Evolutionary conservation across 2,113 vertebrate genomes (phyloP), one percentile per base, ranked within the genome.

Genomic region (Bubo bubo): DNA sequence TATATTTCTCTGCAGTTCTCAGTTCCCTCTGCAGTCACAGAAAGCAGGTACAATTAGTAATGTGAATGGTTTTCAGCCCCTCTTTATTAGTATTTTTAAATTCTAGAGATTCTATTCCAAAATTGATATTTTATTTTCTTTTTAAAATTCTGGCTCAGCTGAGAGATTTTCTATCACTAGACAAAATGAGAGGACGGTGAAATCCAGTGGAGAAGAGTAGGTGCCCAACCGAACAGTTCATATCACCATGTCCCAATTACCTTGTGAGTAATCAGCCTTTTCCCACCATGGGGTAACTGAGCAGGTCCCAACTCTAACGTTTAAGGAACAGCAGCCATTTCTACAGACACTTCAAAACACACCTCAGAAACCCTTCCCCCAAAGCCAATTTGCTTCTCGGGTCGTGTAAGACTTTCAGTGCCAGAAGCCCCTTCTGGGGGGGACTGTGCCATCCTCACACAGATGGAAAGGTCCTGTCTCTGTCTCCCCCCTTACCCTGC

Each of bases 141-240:
- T 20, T 34, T 47, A 23, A 1, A 35, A 53, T 76, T 79, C 28
- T 62, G 24, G 6, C 14, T 72, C 35, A 15, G 4, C 17, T 37
- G 0, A 4, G 35, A 52, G 19, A 41, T 52, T 73, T 74, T 64
- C 20, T 43, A 5, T 30, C 20, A 18, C 20, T 67, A 68, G 52
- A 43, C 2, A 1, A 72, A 92, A 60, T 3, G 9, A 14, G 10
- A 82, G 26, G 14, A 45, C 8, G 4, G 20, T 81, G 30, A 63
- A 94, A 71, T 53, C 34, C 19, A 22, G 14, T 20, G n/a, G 26
- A 83, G 64, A 45, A 67, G 26, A 23, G 17, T 18, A 87, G n/a
- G 32, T 41, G 26, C 56, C 28, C 35, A 32, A 10, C 7, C 0
- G 0, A 68, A 13, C 3, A 20, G 12, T 20, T 71, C 8, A 0